A percentile compares a stretch with the other conserved stretches of the same genome.
phyloP scores from a whole-genome alignment of 2,888 invertebrate genomes.

The Lepetodrilus schrolli region DNA sequence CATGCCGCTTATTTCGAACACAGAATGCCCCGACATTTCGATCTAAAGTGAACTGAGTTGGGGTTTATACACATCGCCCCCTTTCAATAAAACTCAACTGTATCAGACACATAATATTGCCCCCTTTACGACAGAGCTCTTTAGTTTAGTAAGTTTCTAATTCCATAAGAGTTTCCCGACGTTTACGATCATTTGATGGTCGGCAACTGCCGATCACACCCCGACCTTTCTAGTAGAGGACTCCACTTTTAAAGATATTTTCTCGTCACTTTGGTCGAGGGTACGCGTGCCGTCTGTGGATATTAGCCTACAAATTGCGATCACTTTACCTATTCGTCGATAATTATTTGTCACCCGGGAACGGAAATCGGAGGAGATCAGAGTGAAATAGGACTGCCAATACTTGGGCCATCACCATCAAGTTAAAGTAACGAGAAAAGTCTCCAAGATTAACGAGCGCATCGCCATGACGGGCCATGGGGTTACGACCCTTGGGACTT shows the following conservation, averaged over 20 bases:
- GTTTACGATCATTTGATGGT: background rate
- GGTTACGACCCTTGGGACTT: background rate
- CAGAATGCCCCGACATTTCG: too few species aligned
- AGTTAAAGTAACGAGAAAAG: slow-evolving; percentile 25
- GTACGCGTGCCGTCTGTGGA: too few species aligned
- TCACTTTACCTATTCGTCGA: slow-evolving; percentile 23
- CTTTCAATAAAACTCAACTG: slow-evolving; percentile 9
- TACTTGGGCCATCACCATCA: slow-evolving; percentile 22
- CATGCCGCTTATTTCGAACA: too few species aligned
- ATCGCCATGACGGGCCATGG: background rate
- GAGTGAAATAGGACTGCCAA: slow-evolving; percentile 1
- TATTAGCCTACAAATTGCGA: slow-evolving; percentile 27
- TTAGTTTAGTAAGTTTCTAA: slow-evolving; percentile 1
- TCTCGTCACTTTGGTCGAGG: too few species aligned
- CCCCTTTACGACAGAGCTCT: slow-evolving; percentile 1
- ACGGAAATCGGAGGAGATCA: background rate
- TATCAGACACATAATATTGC: slow-evolving; percentile 7
- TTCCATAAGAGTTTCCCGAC: slow-evolving; percentile 5
- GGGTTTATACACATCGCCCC: too few species aligned
- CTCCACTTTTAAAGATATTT: slow-evolving; percentile 24
- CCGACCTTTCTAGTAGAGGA: background rate
- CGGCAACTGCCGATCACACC: background rate
- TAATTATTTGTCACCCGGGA: background rate
- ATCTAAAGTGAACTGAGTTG: too few species aligned
- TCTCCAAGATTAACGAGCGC: slow-evolving; percentile 14